These are phyloP conservation scores for Strix uralensis DNA, from an alignment of 2,113 vertebrate species.

Conservation along the genomic window DNA sequence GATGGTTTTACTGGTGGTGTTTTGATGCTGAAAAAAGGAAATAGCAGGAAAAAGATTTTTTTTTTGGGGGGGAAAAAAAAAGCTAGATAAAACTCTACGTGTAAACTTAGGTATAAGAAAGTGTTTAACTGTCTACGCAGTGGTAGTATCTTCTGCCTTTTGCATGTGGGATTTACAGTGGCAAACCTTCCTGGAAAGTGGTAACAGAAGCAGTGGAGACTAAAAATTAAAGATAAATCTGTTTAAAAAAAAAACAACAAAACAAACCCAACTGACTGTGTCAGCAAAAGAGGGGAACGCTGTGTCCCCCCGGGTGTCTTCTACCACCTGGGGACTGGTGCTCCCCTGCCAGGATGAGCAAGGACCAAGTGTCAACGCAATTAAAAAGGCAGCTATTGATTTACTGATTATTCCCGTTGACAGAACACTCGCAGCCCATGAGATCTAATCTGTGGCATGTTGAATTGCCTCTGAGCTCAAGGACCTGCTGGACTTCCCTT, in stretches of 20 bases:
- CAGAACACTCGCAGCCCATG: not conserved
- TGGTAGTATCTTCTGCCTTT: not conserved
- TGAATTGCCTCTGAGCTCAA: not conserved
- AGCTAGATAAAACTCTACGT: rapidly evolving
- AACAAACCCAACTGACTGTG: not conserved
- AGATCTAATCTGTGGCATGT: not conserved
- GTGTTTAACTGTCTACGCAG: not conserved
- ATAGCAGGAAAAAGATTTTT: not conserved
- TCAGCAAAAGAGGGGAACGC: not conserved
- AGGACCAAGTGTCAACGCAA: not conserved
- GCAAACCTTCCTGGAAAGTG: not conserved
- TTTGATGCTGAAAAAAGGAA: not conserved
- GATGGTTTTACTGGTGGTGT: not conserved
- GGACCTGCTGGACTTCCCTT: not conserved
- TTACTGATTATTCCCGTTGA: not conserved
- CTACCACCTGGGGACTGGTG: not conserved
- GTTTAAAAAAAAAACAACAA: not conserved
- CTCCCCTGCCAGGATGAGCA: not conserved
- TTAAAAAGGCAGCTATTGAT: not conserved
- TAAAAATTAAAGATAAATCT: not conserved
- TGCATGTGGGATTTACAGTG: not conserved
- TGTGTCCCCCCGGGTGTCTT: not conserved
- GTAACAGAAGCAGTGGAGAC: not conserved
- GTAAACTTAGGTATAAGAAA: not conserved
- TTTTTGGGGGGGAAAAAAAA: too few species aligned